Evolutionary conservation across 2,797 vertebrate species (phyloP).

Genomic region (Paratrypauchen microcephalus): DNA sequence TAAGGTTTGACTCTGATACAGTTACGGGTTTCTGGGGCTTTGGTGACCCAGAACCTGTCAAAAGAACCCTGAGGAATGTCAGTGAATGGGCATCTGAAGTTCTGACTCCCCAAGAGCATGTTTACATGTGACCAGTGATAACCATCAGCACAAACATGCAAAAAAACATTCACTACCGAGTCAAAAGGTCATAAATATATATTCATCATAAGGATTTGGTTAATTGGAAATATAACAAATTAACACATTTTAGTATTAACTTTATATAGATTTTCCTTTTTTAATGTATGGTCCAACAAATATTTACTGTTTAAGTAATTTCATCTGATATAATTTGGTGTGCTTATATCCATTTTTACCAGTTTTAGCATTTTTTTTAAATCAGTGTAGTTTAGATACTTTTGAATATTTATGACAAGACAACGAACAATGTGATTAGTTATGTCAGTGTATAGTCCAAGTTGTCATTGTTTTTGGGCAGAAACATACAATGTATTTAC

Average conservation of each 20-base stretch:
- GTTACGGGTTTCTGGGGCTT: conserved; percentile 44
- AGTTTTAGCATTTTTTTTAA: not conserved
- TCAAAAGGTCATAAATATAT: not conserved
- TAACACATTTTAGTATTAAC: not conserved
- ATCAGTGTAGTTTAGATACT: not conserved
- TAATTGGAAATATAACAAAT: not conserved
- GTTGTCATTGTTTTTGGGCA: no score
- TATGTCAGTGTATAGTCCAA: not conserved
- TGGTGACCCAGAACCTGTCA: conserved; percentile 42
- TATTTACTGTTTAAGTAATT: not conserved
- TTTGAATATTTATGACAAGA: not conserved
- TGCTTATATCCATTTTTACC: no score
- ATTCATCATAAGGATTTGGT: not conserved
- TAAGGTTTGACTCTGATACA: conserved; percentile 44
- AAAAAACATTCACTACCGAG: not conserved
- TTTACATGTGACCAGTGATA: not conserved
- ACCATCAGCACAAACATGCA: not conserved
- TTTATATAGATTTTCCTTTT: no score
- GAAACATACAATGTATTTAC: not conserved
- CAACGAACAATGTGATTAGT: not conserved
- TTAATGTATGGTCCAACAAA: not conserved
- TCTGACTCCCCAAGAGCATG: conserved; percentile 9
- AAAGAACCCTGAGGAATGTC: conserved; percentile 21
- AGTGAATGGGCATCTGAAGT: conserved; percentile 29
- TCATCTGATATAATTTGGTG: not conserved